Evolutionary conservation across 2,888 invertebrate genomes (phyloP).

Genomic region (Oscheius sp.): DNA sequence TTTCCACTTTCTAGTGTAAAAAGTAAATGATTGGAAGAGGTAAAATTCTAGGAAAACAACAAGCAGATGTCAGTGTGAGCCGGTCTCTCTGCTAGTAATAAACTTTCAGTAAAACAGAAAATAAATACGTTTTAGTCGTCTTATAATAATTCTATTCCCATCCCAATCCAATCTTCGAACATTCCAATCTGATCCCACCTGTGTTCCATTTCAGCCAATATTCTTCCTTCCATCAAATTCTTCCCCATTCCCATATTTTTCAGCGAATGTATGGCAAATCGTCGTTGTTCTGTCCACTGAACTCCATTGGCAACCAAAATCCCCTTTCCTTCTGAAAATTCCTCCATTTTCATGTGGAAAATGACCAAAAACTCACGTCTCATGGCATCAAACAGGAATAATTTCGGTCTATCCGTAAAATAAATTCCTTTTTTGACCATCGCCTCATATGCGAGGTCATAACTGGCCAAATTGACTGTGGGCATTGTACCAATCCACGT

Average conservation of each 20-base stretch:
- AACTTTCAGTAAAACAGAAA: no score
- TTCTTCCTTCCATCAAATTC: slow-evolving; percentile 27
- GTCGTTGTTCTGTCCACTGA: slow-evolving; percentile 27
- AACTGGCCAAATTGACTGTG: slow-evolving; percentile 44
- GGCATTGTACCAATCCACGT: slow-evolving; percentile 51
- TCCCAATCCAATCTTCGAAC: no score
- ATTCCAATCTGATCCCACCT: no score
- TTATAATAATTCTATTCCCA: no score
- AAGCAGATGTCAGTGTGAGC: no score
- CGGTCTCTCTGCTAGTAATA: no score
- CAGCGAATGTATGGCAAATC: slow-evolving; percentile 22
- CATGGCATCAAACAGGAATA: slow-evolving; percentile 9
- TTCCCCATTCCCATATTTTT: slow-evolving; percentile 28
- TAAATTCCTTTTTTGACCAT: slow-evolving; percentile 27
- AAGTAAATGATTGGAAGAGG: no score
- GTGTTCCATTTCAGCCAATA: slow-evolving; percentile 15
- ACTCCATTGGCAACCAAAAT: slow-evolving; percentile 18
- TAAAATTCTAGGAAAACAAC: no score
- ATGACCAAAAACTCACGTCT: slow-evolving; percentile 1
- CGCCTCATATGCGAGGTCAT: background rate
- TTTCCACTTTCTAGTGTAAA: no score
- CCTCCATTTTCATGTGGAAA: background rate
- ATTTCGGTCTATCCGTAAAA: slow-evolving; percentile 21
- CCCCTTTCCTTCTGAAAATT: slow-evolving; percentile 26
- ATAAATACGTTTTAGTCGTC: no score